Conservation (phyloP, 2,888 invertebrate species). For the Pediacus dermestoides region DNA sequence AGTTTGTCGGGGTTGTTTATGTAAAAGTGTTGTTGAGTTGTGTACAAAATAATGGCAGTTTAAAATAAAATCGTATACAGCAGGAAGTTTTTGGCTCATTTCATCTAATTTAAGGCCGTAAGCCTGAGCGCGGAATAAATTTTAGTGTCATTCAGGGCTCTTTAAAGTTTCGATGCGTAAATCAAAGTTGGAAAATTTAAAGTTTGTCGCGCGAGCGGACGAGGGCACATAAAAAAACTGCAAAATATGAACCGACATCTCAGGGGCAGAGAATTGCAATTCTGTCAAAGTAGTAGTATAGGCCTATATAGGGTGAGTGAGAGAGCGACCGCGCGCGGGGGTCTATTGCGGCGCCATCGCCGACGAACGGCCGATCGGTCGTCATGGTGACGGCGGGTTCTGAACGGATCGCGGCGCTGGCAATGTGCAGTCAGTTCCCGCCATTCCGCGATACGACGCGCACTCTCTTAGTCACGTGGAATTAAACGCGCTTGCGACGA, state of each 20-base stretch:
- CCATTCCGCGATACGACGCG: conserved; percentile 39
- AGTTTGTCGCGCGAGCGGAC: conserved; percentile 10
- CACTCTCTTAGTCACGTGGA: conserved; percentile 40
- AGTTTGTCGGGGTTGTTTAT: too few species aligned
- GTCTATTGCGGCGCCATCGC: conserved; percentile 46
- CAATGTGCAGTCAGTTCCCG: conserved; percentile 42
- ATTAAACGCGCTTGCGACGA: conserved; percentile 42
- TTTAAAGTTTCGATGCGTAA: conserved; percentile 11
- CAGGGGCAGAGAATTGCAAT: conserved; percentile 29
- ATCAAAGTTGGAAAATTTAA: conserved; percentile 12
- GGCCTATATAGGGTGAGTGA: conserved; percentile 40
- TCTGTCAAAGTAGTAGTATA: conserved; percentile 28
- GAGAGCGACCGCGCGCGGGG: conserved; percentile 32
- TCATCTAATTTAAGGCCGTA: conserved; percentile 6
- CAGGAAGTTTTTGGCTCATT: conserved; percentile 8
- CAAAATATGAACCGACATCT: conserved; percentile 26
- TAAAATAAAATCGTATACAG: too few species aligned
- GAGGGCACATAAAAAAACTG: conserved; percentile 17
- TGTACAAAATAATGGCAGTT: too few species aligned
- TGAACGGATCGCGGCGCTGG: conserved; percentile 37
- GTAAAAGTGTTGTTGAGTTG: too few species aligned
- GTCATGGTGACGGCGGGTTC: conserved; percentile 48
- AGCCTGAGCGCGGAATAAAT: conserved; percentile 4
- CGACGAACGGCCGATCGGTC: conserved; percentile 46
- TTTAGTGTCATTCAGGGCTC: conserved; percentile 9